A percentile compares a stretch with the other conserved stretches of the same genome.
Evolutionary conservation across 2,888 invertebrate genomes (phyloP).

Genomic region (Microplitis manilae): DNA sequence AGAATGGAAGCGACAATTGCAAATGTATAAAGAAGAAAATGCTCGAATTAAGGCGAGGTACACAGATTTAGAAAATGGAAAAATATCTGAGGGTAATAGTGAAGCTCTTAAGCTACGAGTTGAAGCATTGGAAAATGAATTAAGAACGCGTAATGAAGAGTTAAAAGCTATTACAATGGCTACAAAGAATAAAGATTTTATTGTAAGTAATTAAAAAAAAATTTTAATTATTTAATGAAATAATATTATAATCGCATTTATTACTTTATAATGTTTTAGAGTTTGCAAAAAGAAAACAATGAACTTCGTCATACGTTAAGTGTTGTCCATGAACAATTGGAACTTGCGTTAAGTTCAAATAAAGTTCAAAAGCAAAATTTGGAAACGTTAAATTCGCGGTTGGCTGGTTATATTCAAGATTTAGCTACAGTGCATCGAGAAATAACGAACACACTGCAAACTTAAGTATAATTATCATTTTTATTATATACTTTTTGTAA

Average conservation of each 20-base stretch:
- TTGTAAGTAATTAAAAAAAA: constrained; percentile 56
- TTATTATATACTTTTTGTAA: constrained; percentile 27
- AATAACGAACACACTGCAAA: constrained; percentile 85
- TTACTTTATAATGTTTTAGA: constrained; percentile 64
- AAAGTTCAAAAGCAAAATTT: constrained; percentile 87
- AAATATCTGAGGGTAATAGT: constrained; percentile 71
- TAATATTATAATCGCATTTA: constrained; percentile 17
- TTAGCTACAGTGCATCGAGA: constrained; percentile 87
- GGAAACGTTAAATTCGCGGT: constrained; percentile 86
- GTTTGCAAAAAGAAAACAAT: constrained; percentile 78
- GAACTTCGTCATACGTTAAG: constrained; percentile 80
- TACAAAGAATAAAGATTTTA: constrained; percentile 68
- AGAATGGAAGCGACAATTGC: constrained; percentile 97
- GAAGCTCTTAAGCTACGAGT: constrained; percentile 84
- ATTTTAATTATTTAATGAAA: not conserved
- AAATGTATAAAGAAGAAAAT: constrained; percentile 93
- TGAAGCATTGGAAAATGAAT: constrained; percentile 86
- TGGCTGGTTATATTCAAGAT: constrained; percentile 85
- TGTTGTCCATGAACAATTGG: constrained; percentile 85
- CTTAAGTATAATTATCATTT: constrained; percentile 73
- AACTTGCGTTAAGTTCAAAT: constrained; percentile 84
- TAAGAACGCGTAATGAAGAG: constrained; percentile 89
- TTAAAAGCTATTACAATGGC: constrained; percentile 76
- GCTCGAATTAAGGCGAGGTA: constrained; percentile 84
- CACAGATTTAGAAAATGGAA: constrained; percentile 80